These are phyloP conservation scores for Bufo bufo DNA, from an alignment of 2,113 vertebrate species.

Conservation along the genomic window DNA sequence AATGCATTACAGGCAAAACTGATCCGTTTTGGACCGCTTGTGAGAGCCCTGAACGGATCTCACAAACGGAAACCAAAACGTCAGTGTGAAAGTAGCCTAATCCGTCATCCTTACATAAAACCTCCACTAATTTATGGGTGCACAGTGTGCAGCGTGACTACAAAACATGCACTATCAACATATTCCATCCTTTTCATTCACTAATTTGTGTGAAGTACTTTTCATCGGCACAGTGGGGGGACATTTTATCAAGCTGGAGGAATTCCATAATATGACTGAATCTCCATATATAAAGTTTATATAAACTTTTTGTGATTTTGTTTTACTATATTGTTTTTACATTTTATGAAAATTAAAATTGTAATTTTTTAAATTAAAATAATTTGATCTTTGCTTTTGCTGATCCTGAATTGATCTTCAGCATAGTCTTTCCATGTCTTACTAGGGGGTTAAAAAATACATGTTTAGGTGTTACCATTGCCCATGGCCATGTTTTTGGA, in stretches of 20 bases:
- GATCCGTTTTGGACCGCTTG: too few relatives aligned
- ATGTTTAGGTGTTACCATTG: too few relatives aligned
- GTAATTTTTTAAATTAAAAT: background rate
- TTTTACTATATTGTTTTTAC: background rate
- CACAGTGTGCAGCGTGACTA: background rate
- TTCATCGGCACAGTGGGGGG: background rate
- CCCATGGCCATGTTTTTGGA: too few relatives aligned
- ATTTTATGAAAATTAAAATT: background rate
- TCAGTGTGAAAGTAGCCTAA: too few relatives aligned
- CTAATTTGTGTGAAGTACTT: constrained; percentile 1
- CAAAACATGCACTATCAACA: background rate
- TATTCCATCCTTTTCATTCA: constrained; percentile 1
- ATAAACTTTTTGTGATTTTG: background rate
- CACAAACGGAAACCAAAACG: too few relatives aligned
- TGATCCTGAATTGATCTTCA: background rate
- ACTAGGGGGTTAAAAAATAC: too few relatives aligned
- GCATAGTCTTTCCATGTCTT: too few relatives aligned
- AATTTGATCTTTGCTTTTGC: background rate
- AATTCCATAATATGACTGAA: background rate
- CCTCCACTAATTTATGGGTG: constrained; percentile 1
- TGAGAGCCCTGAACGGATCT: too few relatives aligned
- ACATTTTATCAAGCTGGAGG: background rate
- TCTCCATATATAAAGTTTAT: too few relatives aligned
- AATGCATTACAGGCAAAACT: too few relatives aligned
- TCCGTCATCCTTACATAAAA: background rate